Percentiles rank a stretch among this genome's conserved stretches.
These are phyloP conservation scores for Chesias legatella DNA, from an alignment of 2,888 invertebrate genomes.

Conservation along the genomic window DNA sequence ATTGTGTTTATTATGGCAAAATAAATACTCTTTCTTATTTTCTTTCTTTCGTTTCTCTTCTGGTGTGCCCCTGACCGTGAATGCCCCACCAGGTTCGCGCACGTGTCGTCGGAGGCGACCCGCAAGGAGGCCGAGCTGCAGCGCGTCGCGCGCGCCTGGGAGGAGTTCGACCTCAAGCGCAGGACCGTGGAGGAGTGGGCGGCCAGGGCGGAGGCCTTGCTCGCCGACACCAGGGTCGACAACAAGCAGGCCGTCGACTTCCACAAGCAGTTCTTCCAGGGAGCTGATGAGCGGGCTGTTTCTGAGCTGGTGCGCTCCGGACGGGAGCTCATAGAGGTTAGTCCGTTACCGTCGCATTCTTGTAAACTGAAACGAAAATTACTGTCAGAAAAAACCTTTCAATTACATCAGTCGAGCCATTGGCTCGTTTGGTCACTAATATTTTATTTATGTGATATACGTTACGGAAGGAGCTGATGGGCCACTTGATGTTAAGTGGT, in stretches of 20 bases:
- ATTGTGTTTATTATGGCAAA: too few relatives aligned
- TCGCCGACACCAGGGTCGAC: conserved; percentile 89
- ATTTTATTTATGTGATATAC: too few relatives aligned
- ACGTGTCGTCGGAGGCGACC: conserved; percentile 87
- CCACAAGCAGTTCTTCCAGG: conserved; percentile 93
- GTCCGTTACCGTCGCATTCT: conserved; percentile 36
- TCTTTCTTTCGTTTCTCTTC: too few relatives aligned
- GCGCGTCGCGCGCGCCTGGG: conserved; percentile 90
- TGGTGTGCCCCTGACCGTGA: too few relatives aligned
- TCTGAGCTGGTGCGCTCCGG: conserved; percentile 88
- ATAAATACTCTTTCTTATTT: too few relatives aligned
- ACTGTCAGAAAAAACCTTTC: too few relatives aligned
- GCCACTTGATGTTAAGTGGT: too few relatives aligned
- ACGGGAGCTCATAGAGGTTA: conserved; percentile 84
- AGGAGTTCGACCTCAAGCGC: conserved; percentile 89
- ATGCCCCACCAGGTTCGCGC: conserved; percentile 86
- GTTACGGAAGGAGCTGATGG: too few relatives aligned
- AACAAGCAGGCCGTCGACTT: conserved; percentile 89
- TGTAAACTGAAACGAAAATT: too few relatives aligned
- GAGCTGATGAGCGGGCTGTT: conserved; percentile 91
- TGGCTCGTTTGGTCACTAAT: too few relatives aligned
- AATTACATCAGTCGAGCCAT: too few relatives aligned
- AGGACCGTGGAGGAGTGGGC: conserved; percentile 92
- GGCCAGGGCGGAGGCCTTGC: conserved; percentile 88
- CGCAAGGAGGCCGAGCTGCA: conserved; percentile 89